A percentile compares a stretch with the other conserved stretches of the same genome.
phyloP scores from a whole-genome alignment of 1,140 invertebrate genomes.

The Ips nitidus region DNA sequence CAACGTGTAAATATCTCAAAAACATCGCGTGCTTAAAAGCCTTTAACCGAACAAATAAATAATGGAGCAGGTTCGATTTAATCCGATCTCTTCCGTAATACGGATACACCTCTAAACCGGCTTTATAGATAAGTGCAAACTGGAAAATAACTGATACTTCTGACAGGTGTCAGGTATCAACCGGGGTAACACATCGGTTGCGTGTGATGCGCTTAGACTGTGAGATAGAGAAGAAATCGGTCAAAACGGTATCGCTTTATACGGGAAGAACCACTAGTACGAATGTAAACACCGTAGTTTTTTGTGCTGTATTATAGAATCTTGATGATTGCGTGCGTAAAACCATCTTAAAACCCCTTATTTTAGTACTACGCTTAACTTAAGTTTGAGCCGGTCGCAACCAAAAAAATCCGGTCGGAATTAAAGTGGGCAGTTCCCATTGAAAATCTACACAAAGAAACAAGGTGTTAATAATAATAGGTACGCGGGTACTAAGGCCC shows the following conservation, averaged over 20 bases:
- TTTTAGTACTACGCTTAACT: too few species aligned
- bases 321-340: too few species aligned
- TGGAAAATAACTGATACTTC: slow-evolving; percentile 11
- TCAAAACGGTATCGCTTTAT: not conserved
- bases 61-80: slow-evolving; percentile 2
- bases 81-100: slow-evolving; percentile 13
- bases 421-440: slow-evolving; percentile 19
- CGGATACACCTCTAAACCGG: slow-evolving; percentile 10
- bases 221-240: not conserved
- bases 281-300: too few species aligned
- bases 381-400: too few species aligned
- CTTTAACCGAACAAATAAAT: not conserved
- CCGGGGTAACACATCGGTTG: slow-evolving; percentile 4
- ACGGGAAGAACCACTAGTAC: not conserved
- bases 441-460: slow-evolving; percentile 22
- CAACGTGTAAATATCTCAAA: not conserved
- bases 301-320: too few species aligned
- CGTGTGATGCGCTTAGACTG: slow-evolving; percentile 5
- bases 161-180: slow-evolving; percentile 16
- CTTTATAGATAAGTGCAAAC: slow-evolving; percentile 6
- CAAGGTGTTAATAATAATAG: slow-evolving; percentile 19
- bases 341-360: too few species aligned
- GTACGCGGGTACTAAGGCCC: slow-evolving; percentile 9
- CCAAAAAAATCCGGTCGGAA: too few species aligned
- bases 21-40: slow-evolving; percentile 1